These are phyloP conservation scores for Geodia barretti DNA, from an alignment of 37 sponge, comb jelly and placozoan species.

Conservation along the genomic window DNA sequence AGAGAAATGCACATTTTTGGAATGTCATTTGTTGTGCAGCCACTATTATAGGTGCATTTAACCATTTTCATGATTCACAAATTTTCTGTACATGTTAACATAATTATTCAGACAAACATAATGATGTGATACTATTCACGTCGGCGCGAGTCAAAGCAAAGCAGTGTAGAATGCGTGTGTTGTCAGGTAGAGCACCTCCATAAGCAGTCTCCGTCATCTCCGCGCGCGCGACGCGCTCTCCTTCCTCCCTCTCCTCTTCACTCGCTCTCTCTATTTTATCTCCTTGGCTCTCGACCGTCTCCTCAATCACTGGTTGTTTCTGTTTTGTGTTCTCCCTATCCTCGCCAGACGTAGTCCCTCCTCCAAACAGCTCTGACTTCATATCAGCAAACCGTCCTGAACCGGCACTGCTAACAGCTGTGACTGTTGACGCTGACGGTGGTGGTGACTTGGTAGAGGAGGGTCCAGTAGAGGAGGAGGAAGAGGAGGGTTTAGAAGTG, in stretches of 20 bases:
- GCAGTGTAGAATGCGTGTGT: no score
- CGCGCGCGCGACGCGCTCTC: background rate
- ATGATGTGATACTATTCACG: no score
- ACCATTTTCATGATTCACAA: no score
- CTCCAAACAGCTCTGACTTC: slow-evolving; percentile 47
- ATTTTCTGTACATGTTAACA: no score
- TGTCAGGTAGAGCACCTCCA: background rate
- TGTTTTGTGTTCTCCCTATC: no score
- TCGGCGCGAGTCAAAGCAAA: no score
- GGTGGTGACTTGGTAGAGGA: background rate
- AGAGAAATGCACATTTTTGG: no score
- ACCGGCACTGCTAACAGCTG: slow-evolving; percentile 1
- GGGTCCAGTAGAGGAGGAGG: background rate
- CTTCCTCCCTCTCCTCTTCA: background rate
- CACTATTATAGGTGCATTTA: no score
- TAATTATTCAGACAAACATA: no score
- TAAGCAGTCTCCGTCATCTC: background rate
- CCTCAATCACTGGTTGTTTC: background rate
- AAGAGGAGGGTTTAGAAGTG: background rate
- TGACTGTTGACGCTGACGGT: background rate
- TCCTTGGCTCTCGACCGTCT: background rate
- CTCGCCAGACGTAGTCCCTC: background rate
- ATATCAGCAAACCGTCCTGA: slow-evolving; percentile 11
- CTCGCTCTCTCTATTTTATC: background rate
- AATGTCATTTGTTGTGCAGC: no score